phyloP scores from a whole-genome alignment of 2,797 vertebrate species.

The Danio albolineatus region DNA sequence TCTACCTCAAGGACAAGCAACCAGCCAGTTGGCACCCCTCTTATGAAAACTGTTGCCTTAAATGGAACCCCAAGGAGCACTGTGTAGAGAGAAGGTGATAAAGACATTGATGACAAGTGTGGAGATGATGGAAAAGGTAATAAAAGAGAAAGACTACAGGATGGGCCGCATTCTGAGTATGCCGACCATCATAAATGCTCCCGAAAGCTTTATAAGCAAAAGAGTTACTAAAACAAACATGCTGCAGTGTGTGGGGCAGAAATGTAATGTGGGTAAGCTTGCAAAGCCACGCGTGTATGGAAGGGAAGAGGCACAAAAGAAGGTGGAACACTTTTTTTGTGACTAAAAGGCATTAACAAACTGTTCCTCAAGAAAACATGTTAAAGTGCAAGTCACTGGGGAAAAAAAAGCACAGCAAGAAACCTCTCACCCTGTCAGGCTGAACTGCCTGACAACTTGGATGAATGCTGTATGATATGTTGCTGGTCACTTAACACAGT shows the following conservation, averaged over 20 bases:
- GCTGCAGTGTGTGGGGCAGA: conserved; percentile 41
- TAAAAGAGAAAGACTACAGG: conserved; percentile 56
- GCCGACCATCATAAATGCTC: conserved; percentile 56
- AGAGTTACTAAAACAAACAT: conserved; percentile 46
- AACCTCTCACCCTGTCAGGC: conserved; percentile 48
- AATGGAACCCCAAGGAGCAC: conserved; percentile 94
- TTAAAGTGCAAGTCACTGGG: conserved; percentile 31
- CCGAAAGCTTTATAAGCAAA: conserved; percentile 59
- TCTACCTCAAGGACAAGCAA: conserved; percentile 84
- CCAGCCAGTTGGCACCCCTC: conserved; percentile 84
- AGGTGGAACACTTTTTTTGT: conserved; percentile 62
- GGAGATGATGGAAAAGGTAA: conserved; percentile 62
- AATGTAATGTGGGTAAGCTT: conserved; percentile 49
- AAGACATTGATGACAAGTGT: conserved; percentile 56
- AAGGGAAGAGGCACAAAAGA: conserved; percentile 61
- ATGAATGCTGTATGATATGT: conserved; percentile 65
- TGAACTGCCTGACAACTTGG: conserved; percentile 45
- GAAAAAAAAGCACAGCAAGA: conserved; percentile 30
- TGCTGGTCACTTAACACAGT: conserved; percentile 59
- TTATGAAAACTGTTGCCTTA: conserved; percentile 89
- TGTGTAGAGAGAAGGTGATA: conserved; percentile 78
- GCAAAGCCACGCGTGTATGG: conserved; percentile 51
- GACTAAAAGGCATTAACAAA: conserved; percentile 60
- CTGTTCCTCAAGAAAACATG: conserved; percentile 54
- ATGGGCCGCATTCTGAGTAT: conserved; percentile 37